Evolutionary conservation across 2,797 vertebrate species (phyloP).

Genomic region (Bryconaethiops microstoma): DNA sequence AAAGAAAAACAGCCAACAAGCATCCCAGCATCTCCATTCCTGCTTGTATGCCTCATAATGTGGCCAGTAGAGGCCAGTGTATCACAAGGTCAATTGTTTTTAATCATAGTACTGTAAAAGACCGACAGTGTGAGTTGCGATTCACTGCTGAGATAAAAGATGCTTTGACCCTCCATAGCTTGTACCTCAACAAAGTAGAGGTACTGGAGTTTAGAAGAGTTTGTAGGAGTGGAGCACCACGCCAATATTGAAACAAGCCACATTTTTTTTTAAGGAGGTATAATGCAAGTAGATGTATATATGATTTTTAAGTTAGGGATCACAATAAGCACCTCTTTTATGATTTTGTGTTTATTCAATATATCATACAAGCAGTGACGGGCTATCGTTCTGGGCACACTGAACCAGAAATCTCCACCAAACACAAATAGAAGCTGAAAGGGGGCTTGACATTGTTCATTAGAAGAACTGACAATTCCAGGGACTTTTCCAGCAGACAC

Average conservation of each 20-base stretch:
- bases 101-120: conserved; percentile 45
- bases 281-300: conserved; percentile 28
- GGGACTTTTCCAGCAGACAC: neutral
- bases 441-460: neutral
- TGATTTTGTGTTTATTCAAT: conserved; percentile 35
- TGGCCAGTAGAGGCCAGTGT: conserved; percentile 35
- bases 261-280: conserved; percentile 19
- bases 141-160: conserved; percentile 9
- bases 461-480: neutral
- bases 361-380: conserved; percentile 29
- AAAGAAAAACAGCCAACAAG: neutral
- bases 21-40: conserved; percentile 8
- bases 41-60: conserved; percentile 15
- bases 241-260: conserved; percentile 14
- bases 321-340: conserved; percentile 25
- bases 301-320: conserved; percentile 35
- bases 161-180: neutral
- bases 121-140: neutral
- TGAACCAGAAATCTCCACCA: neutral
- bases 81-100: conserved; percentile 28
- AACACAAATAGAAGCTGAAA: neutral
- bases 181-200: conserved; percentile 8
- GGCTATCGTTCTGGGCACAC: conserved; percentile 25
- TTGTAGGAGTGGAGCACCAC: neutral
- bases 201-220: conserved; percentile 16